A percentile compares a stretch with the other conserved stretches of the same genome.
These are phyloP conservation scores for Xestia sexstrigata DNA, from an alignment of 2,888 invertebrate species.

Conservation along the genomic window DNA sequence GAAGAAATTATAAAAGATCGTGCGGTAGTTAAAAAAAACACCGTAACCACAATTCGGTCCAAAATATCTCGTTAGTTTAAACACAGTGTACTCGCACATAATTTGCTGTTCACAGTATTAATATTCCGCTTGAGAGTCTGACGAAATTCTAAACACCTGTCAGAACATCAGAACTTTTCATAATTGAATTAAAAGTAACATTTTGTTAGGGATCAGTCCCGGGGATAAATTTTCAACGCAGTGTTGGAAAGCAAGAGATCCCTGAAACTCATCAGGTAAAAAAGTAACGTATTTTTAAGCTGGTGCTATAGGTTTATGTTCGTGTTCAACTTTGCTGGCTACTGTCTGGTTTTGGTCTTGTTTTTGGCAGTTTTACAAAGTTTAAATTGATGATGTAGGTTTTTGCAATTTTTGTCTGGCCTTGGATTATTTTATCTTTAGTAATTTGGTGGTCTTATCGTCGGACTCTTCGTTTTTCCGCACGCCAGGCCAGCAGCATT, in stretches of 20 bases:
- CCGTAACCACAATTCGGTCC: background rate
- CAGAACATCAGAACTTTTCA: constrained; percentile 49
- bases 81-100: constrained; percentile 9
- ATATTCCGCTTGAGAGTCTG: constrained; percentile 32
- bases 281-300: constrained; percentile 43
- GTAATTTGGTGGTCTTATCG: background rate
- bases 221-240: constrained; percentile 30
- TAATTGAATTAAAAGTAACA: constrained; percentile 63
- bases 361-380: constrained; percentile 27
- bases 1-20: background rate
- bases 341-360: background rate
- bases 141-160: constrained; percentile 44
- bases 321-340: constrained; percentile 20
- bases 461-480: background rate
- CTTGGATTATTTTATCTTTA: background rate
- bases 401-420: background rate
- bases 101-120: constrained; percentile 32
- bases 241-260: constrained; percentile 15
- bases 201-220: constrained; percentile 36
- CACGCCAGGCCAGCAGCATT: background rate
- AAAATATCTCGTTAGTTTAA: background rate
- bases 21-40: background rate
- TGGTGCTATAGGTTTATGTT: constrained; percentile 15
- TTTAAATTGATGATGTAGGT: constrained; percentile 23
- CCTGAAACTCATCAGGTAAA: constrained; percentile 36